Base-by-base conservation (phyloP, 2,888 invertebrate genomes). In the Galerucella pusilla region DNA sequence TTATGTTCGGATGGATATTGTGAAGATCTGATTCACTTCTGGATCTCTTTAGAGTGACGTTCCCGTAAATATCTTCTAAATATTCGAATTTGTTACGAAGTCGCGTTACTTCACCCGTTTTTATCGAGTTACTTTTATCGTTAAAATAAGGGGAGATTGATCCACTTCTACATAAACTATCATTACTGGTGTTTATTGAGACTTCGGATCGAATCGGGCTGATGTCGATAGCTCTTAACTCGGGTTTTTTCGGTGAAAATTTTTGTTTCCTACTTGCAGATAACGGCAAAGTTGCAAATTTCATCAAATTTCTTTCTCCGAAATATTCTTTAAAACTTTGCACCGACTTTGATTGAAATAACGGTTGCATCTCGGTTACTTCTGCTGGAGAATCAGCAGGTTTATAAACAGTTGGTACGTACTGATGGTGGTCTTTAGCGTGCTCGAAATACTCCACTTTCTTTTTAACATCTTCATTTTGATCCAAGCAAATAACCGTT, bases 381-480 rank as follows among this genome's bases (percentile, higher is more conserved):
- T 78, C 79, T 11, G 76, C 73, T n/a, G 87, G 87, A 57, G 87
- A 88, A 79, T 90, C 90, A 64, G 90, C 89, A 0, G 90, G 89
- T 64, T 85, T 86, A 86, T 88, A 85, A 68, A 88, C 79, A 1
- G 86, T 86, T 2, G 88, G 88, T 4, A 85, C 84, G 68, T 86
- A 88, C 67, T 88, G 86, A n/a, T 90, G 90, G 5, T 89, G 86
- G 68, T 88, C 90, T 80, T 91, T 90, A 0, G 91, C 92, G 2
- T 92, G 92, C 86, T 96, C 95, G 84, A 95, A 96, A 87, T 94
- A 95, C 85, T 94, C 92, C 0, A 96, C 93, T 86, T 93, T 95
- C 81, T 92, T 91, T 73, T 92, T 90, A 0, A 94, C 92, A 79
- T 91, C 91, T 74, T 92, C 92, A 77, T 89, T 89, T 10, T 88